Conservation (phyloP, 2,113 vertebrate species). For the Ceuthmochares aereus region DNA sequence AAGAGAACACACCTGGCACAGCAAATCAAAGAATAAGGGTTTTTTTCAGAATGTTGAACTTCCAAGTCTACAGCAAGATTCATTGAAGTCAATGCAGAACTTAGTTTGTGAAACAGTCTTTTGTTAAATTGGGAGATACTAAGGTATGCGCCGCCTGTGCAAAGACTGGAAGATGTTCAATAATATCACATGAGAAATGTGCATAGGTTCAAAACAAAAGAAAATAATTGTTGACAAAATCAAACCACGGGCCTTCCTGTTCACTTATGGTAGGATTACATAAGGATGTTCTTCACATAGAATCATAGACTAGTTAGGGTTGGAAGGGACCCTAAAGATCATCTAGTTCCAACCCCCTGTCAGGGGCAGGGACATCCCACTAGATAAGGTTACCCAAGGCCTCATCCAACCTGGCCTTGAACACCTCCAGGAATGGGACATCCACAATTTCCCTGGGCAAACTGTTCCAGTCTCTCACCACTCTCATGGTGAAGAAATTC, state of each 20-base stretch:
- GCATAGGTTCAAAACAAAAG: fast-evolving
- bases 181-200: not conserved
- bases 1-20: not conserved
- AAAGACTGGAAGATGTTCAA: not conserved
- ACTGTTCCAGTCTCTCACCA: too few relatives aligned
- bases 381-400: too few relatives aligned
- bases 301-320: too few relatives aligned
- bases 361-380: too few relatives aligned
- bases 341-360: too few relatives aligned
- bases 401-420: too few relatives aligned
- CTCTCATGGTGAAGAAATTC: too few relatives aligned
- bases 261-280: not conserved
- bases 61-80: not conserved
- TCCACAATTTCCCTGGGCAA: too few relatives aligned
- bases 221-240: not conserved
- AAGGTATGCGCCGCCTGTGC: not conserved
- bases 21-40: not conserved
- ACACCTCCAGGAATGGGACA: too few relatives aligned
- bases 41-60: not conserved
- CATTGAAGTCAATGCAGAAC: not conserved
- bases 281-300: not conserved
- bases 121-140: not conserved
- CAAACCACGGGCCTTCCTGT: not conserved
- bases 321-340: too few relatives aligned
- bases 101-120: not conserved